Evolutionary conservation across 2,113 vertebrate species (phyloP), one percentile per base, ranked within the genome.

Genomic region (Hyla sarda): DNA sequence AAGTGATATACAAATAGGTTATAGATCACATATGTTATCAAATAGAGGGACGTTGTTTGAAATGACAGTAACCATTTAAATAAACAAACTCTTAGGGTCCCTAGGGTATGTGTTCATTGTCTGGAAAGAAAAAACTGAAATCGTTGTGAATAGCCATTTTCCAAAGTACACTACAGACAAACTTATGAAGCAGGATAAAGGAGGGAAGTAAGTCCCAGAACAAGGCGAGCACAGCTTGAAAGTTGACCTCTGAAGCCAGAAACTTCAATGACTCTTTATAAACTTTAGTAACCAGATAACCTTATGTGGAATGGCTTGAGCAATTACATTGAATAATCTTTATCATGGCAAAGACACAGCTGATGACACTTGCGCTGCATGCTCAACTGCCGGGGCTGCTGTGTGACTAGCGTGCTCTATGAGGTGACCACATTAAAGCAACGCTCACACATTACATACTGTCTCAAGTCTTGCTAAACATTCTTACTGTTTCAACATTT

Each of bases 351-450:
- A 21, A 34, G 67, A 71, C 56, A 9, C 2, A n/a, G 19, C 1
- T 8, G n/a, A 60, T 48, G 11, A 60, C 1, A 60, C 67, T 37
- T 41, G 28, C 17, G 4, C 12, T 32, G 69, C 34, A 41, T 28
- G 2, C 0, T 67, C 17, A 67, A 5, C 28, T 17, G 30, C 10
- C 32, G 0, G 17, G 7, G 1, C 7, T 71, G 67, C 32, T 21
- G 67, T 71, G 11, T 8, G 12, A 5, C 5, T 30, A 34, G 13
- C 21, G 13, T 41, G 21, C 32, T 37, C 1, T 11, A 25, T 73
- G 21, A 73, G 41, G 73, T 76, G 73, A 28, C 41, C 45, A 50
- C 73, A 76, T 30, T 28, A 76, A 76, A 30, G 73, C 1, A 54
- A 32, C 28, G 30, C 7, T 54, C 48, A n/a, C 21, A n/a, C 12